phyloP scores from a whole-genome alignment of 1,140 invertebrate genomes.

The Drosophila serrata region DNA sequence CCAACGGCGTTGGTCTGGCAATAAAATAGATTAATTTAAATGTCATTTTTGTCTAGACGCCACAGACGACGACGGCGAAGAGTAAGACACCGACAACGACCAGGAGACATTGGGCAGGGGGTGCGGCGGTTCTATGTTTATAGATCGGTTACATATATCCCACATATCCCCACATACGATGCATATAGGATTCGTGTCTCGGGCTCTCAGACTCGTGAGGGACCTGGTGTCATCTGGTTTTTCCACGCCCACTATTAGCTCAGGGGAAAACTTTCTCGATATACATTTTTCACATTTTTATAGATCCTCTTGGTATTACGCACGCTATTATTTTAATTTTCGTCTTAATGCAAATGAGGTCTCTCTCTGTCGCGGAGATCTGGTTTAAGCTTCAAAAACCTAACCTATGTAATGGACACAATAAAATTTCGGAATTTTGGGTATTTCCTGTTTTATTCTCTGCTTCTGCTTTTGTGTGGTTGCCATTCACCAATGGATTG shows the following conservation, averaged over 20 bases:
- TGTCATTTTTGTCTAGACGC: slow-evolving; percentile 82
- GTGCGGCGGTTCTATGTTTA: slow-evolving; percentile 34
- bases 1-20: slow-evolving; percentile 71
- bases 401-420: slow-evolving; percentile 40
- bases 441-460: slow-evolving; percentile 43
- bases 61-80: slow-evolving; percentile 47
- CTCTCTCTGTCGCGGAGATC: slow-evolving; percentile 15
- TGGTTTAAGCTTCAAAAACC: slow-evolving; percentile 19
- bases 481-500: slow-evolving; percentile 50
- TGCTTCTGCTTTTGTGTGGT: not conserved
- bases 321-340: slow-evolving; percentile 17
- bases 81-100: slow-evolving; percentile 27
- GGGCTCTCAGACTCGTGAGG: slow-evolving; percentile 1
- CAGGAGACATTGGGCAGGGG: not conserved
- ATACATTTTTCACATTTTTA: slow-evolving; percentile 36
- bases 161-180: slow-evolving; percentile 17
- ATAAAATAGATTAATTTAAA: slow-evolving; percentile 84
- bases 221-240: slow-evolving; percentile 12
- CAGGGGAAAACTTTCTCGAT: slow-evolving; percentile 25
- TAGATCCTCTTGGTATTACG: slow-evolving; percentile 11
- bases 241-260: slow-evolving; percentile 34
- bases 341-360: slow-evolving; percentile 30
- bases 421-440: slow-evolving; percentile 33
- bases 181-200: slow-evolving; percentile 11
- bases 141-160: slow-evolving; percentile 49